Evolutionary conservation across 2,113 vertebrate genomes (phyloP).

Genomic region (Odobenus rosmarus): DNA sequence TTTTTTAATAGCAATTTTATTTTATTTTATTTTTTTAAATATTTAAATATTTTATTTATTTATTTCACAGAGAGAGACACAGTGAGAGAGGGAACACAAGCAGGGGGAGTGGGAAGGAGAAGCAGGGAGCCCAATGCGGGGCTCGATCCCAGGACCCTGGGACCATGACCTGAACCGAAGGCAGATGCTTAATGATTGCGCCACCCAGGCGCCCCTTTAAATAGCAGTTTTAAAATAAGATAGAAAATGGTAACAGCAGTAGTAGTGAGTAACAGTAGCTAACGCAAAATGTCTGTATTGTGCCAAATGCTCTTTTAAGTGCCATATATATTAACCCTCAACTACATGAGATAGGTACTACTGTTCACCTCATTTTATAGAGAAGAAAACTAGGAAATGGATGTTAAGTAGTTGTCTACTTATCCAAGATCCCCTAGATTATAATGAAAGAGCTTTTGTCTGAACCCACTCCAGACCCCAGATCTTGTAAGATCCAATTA

Average conservation of each 20-base stretch:
- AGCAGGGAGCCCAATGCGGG: too few relatives aligned
- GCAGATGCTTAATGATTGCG: too few relatives aligned
- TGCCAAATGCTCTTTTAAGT: neutral
- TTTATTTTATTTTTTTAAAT: too few relatives aligned
- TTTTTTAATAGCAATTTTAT: neutral
- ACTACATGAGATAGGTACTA: accelerated
- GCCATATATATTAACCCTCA: accelerated
- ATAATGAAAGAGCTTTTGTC: neutral
- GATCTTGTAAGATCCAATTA: neutral
- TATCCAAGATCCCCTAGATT: neutral
- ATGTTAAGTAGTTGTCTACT: neutral
- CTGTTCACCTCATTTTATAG: neutral
- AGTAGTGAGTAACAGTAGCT: neutral
- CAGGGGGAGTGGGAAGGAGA: too few relatives aligned
- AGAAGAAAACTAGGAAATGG: neutral
- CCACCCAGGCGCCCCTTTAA: neutral
- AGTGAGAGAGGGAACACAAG: too few relatives aligned
- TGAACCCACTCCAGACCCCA: neutral
- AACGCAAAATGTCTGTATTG: neutral
- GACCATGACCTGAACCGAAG: too few relatives aligned
- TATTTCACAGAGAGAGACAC: too few relatives aligned
- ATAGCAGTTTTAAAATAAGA: neutral
- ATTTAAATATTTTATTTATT: too few relatives aligned
- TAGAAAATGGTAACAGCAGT: neutral
- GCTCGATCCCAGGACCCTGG: too few relatives aligned